Conservation (phyloP, 2,888 invertebrate genomes). For the Ptilodon capucinus region DNA sequence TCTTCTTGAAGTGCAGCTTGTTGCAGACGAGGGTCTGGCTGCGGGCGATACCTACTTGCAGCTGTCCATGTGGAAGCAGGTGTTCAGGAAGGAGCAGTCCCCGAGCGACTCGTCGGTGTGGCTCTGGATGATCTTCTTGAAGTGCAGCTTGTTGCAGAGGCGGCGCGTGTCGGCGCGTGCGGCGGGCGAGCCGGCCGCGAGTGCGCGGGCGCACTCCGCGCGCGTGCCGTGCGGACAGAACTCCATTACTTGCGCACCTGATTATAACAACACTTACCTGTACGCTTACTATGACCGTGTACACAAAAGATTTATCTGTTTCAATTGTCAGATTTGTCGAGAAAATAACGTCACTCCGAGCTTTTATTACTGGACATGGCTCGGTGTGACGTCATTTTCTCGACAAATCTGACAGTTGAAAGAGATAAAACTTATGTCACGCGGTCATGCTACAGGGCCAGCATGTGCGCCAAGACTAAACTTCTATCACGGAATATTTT, state of each 20-base stretch:
- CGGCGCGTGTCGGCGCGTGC: constrained; percentile 37
- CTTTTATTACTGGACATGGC: too few relatives aligned
- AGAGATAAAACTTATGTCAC: too few relatives aligned
- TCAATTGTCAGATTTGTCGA: too few relatives aligned
- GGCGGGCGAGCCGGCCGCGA: constrained; percentile 30
- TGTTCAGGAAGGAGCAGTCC: constrained; percentile 98
- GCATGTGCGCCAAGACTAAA: too few relatives aligned
- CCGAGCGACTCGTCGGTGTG: constrained; percentile 98
- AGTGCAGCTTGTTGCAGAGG: constrained; percentile 94
- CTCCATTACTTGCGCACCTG: constrained; percentile 93
- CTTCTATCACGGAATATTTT: too few relatives aligned
- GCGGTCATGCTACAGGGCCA: too few relatives aligned
- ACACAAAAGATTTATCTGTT: too few relatives aligned
- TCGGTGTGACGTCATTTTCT: too few relatives aligned
- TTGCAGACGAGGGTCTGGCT: constrained; percentile 83
- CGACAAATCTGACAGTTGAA: too few relatives aligned
- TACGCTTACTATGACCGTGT: too few relatives aligned
- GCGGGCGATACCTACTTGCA: constrained; percentile 94
- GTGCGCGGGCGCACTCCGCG: constrained; percentile 89
- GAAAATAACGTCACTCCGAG: too few relatives aligned
- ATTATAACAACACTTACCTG: too few relatives aligned
- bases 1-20: constrained; percentile 97
- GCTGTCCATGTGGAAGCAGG: constrained; percentile 99
- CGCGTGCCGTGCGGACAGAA: constrained; percentile 98
- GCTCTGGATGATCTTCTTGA: constrained; percentile 96